Evolutionary conservation across 1,140 invertebrate species (phyloP).

Genomic region (Diorhabda carinulata): DNA sequence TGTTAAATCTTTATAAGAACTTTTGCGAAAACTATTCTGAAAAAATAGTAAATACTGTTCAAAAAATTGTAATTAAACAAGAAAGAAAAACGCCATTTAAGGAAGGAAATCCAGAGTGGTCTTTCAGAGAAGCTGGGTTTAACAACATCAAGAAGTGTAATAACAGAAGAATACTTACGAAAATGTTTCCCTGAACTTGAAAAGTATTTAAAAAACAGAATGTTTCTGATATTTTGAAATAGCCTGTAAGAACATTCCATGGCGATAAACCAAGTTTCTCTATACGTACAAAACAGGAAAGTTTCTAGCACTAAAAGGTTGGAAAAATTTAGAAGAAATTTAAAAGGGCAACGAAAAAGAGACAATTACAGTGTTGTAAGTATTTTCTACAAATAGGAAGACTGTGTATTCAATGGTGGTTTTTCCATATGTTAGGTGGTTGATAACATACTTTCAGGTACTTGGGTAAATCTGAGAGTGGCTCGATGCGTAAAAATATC

Average conservation of each 20-base stretch:
- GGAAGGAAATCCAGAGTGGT: constrained; percentile 20
- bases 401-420: constrained; percentile 31
- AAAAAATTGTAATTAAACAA: constrained; percentile 9
- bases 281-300: constrained; percentile 38
- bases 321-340: constrained; percentile 42
- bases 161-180: constrained; percentile 24
- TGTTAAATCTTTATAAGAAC: background rate
- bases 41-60: background rate
- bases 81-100: constrained; percentile 25
- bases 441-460: constrained; percentile 36
- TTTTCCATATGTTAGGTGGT: constrained; percentile 34
- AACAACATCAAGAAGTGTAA: constrained; percentile 18
- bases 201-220: constrained; percentile 19
- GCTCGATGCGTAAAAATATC: constrained; percentile 43
- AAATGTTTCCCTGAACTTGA: constrained; percentile 25
- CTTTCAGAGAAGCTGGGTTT: constrained; percentile 19
- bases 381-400: constrained; percentile 24
- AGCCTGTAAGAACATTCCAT: constrained; percentile 41
- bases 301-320: constrained; percentile 36
- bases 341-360: constrained; percentile 28
- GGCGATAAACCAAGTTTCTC: constrained; percentile 44
- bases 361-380: constrained; percentile 27
- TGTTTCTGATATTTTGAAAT: constrained; percentile 31
- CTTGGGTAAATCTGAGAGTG: constrained; percentile 42
- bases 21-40: background rate